Evolutionary conservation across 2,797 vertebrate genomes (phyloP).

Genomic region (Chiloscyllium punctatum): DNA sequence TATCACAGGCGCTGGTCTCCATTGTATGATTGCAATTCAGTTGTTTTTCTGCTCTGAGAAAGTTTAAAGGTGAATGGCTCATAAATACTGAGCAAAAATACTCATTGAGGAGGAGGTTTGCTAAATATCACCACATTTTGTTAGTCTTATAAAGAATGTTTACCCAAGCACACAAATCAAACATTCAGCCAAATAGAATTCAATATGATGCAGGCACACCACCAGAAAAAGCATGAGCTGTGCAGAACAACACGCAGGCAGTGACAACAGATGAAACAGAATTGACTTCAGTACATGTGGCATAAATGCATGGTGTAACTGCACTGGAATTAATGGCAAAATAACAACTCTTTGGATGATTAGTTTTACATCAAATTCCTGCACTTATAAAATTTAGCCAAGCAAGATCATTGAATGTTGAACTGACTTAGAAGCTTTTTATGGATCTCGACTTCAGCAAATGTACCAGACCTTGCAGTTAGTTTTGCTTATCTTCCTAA

Average conservation of each 20-base stretch:
- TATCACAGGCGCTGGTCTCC: neutral
- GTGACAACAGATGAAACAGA: neutral
- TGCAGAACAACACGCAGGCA: neutral
- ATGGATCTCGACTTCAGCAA: neutral
- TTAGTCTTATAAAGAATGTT: neutral
- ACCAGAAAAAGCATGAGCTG: neutral
- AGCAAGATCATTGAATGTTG: neutral
- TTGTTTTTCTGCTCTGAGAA: neutral
- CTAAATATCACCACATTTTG: neutral
- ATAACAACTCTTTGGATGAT: neutral
- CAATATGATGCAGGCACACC: neutral
- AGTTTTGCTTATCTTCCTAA: no score
- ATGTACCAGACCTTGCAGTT: neutral
- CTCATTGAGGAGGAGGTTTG: neutral
- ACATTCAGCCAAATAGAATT: neutral
- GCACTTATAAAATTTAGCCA: neutral
- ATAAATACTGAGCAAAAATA: slow-evolving; percentile 28
- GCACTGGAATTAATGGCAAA: neutral
- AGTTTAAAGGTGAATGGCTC: neutral
- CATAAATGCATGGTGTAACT: neutral
- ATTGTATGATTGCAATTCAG: slow-evolving; percentile 16
- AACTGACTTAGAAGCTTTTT: neutral
- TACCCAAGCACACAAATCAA: neutral
- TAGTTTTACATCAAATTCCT: neutral
- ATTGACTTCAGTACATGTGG: neutral